Evolutionary conservation across 2,888 invertebrate species (phyloP), one percentile per base, ranked within the genome.

Genomic region (Chouioia cunea): DNA sequence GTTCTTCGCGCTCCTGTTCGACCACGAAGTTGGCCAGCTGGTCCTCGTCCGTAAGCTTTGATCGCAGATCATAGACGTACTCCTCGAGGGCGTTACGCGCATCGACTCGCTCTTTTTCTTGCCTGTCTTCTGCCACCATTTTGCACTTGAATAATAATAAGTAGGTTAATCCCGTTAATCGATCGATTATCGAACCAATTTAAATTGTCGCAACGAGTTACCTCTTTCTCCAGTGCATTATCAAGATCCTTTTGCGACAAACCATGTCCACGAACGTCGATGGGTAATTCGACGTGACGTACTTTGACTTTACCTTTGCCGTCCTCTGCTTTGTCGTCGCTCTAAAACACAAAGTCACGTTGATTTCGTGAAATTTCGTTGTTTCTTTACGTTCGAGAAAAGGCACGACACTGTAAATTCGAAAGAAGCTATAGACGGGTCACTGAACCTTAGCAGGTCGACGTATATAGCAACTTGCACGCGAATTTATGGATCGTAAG

Each of bases 11-110:
- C 75, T 93, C 94, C 14, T 88, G 86, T 65, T 93, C 93, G 1
- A 90, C 88, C 22, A 96, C 90, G 83, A 92, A 98, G 4, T 90
- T 89, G 74, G 92, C 92, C 63, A 95, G 87, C 47, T 92, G 89
- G 73, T 92, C 93, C 22, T 93, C 93, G 70, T 92, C 90, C 50
- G 90, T 90, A 65, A 99, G 86, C 85, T 97, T 97, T 71, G 95
- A 93, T 66, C 99, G 90, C 86, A 98, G 89, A 79, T 98, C 98
- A 85, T 99, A 99, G 43, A 99, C 97, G 82, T 97, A 99, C 86
- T 99, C 99, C 86, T 99, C 99, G 0, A 99, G 90, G 2, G 97
- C 94, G 86, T 99, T 99, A 81, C 97, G 94, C 0, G 97, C 96
- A 86, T 99, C 98, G 4, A 95, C 93, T 59, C 97, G 91, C 83